Evolutionary conservation across 2,113 vertebrate genomes (phyloP).

Genomic region (Leptosomus discolor): DNA sequence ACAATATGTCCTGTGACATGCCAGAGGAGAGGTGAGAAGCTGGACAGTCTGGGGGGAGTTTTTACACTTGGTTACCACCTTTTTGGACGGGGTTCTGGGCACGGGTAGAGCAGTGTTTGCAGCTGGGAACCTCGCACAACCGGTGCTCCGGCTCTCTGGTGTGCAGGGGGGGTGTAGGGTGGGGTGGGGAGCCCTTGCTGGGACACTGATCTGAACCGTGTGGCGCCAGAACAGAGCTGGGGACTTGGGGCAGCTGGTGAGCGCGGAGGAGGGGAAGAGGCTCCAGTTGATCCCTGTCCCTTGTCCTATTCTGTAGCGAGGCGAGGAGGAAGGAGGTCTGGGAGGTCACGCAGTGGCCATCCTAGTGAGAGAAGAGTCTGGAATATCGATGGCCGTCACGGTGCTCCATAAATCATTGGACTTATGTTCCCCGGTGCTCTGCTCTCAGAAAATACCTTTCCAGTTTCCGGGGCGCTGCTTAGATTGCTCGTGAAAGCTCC

Average conservation of each 20-base stretch:
- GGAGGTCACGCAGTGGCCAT: not conserved
- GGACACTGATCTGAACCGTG: not conserved
- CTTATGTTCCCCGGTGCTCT: not conserved
- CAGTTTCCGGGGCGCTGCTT: not conserved
- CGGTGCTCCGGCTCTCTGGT: not conserved
- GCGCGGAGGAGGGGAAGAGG: not conserved
- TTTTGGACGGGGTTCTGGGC: not conserved
- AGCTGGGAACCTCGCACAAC: not conserved
- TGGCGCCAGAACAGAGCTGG: not conserved
- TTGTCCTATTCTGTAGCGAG: not conserved
- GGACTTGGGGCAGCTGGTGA: not conserved
- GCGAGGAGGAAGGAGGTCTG: not conserved
- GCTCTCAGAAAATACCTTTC: not conserved
- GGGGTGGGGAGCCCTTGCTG: not conserved
- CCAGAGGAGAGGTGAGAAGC: conserved; percentile 88
- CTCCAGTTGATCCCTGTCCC: not conserved
- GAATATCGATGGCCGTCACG: not conserved
- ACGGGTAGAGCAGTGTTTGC: not conserved
- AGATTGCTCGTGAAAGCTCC: not conserved
- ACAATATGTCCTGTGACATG: conserved; percentile 90
- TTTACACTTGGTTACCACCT: not conserved
- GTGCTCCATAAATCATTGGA: not conserved
- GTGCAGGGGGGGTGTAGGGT: not conserved
- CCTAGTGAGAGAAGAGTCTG: not conserved
- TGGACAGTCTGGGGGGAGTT: not conserved